Percentiles rank a stretch among this genome's conserved stretches.
These are phyloP conservation scores for Rhabdophis nuchalis DNA, from an alignment of 2,797 vertebrate genomes.

Conservation along the genomic window DNA sequence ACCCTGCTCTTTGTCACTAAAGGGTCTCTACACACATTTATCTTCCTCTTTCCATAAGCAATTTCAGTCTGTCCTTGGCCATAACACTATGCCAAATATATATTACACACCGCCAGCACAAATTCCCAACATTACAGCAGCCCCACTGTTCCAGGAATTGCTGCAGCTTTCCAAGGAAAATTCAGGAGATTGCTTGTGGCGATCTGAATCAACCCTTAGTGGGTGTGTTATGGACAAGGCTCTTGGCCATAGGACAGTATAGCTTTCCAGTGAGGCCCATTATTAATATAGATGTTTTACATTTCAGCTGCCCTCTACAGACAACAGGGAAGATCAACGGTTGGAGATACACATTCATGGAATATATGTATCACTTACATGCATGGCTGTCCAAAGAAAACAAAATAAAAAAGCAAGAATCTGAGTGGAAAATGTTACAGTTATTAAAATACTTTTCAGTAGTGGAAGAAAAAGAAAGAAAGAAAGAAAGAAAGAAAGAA, in stretches of 20 bases:
- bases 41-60: background rate
- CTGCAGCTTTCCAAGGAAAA: constrained; percentile 9
- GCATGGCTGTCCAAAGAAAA: constrained; percentile 64
- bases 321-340: constrained; percentile 47
- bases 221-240: background rate
- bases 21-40: background rate
- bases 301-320: constrained; percentile 60
- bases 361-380: constrained; percentile 52
- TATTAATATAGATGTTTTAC: constrained; percentile 15
- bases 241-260: background rate
- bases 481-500: background rate
- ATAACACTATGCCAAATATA: background rate
- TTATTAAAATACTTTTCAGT: constrained; percentile 58
- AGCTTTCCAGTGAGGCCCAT: background rate
- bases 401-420: constrained; percentile 62
- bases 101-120: background rate
- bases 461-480: background rate
- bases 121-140: background rate
- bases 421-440: constrained; percentile 66
- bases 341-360: constrained; percentile 45
- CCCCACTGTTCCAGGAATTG: background rate
- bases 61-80: background rate
- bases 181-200: background rate
- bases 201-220: constrained; percentile 11
- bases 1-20: background rate